Conservation (phyloP, 2,113 vertebrate genomes). For the Loxodonta africana region DNA sequence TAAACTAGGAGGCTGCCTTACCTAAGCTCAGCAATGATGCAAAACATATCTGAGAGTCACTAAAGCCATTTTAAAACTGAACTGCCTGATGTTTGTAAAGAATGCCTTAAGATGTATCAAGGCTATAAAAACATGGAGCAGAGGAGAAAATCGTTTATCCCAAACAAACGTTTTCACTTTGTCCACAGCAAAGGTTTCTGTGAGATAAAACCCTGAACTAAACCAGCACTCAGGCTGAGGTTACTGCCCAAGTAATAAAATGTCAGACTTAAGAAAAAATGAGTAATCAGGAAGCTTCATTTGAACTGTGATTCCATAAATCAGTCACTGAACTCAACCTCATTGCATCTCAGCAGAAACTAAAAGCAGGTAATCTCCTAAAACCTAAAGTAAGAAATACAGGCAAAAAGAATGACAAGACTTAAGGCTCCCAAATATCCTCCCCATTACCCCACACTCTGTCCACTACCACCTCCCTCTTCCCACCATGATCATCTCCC, state of each 20-base stretch:
- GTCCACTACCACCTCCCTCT: background rate
- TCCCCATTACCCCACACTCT: background rate
- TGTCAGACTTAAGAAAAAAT: slow-evolving; percentile 63
- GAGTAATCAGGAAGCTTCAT: slow-evolving; percentile 29
- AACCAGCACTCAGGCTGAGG: slow-evolving; percentile 60
- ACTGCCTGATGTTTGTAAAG: slow-evolving; percentile 54
- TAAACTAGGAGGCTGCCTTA: background rate
- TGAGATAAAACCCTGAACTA: slow-evolving; percentile 75
- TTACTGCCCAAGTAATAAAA: slow-evolving; percentile 72
- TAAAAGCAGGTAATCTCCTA: slow-evolving; percentile 38
- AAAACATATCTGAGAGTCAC: slow-evolving; percentile 28
- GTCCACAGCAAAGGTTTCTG: slow-evolving; percentile 49
- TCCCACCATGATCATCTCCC: background rate
- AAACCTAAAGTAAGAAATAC: slow-evolving; percentile 58
- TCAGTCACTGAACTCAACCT: slow-evolving; percentile 63
- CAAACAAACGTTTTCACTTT: slow-evolving; percentile 75
- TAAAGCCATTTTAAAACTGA: slow-evolving; percentile 46
- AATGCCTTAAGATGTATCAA: slow-evolving; percentile 60
- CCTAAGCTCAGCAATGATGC: slow-evolving; percentile 23
- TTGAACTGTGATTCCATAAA: slow-evolving; percentile 64
- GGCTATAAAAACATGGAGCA: background rate
- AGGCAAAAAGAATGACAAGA: background rate
- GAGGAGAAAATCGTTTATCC: slow-evolving; percentile 66
- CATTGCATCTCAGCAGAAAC: slow-evolving; percentile 9
- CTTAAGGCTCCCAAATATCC: background rate